Conservation (phyloP, 2,888 invertebrate genomes). For the Agrotis clavis region DNA sequence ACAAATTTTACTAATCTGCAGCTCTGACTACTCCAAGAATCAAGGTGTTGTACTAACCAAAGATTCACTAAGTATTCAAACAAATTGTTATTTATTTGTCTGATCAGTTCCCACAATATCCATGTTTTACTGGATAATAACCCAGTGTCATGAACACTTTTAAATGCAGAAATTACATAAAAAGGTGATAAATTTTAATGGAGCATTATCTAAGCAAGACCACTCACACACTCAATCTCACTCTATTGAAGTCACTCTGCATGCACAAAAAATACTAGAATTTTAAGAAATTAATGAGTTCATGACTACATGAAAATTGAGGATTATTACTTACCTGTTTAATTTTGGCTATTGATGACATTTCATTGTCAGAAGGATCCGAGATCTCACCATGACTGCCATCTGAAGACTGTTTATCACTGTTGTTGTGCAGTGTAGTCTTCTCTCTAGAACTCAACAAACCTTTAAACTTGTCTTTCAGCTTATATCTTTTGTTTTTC, state of each 20-base stretch:
- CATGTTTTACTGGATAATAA: no score
- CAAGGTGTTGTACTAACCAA: background rate
- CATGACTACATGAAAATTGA: background rate
- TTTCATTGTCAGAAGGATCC: conserved; percentile 68
- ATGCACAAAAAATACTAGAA: background rate
- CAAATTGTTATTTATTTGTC: background rate
- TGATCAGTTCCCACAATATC: background rate
- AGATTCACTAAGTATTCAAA: background rate
- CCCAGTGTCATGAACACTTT: no score
- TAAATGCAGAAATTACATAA: no score
- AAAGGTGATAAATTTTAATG: background rate
- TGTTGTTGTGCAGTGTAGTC: conserved; percentile 23
- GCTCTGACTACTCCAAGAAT: no score
- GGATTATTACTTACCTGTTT: conserved; percentile 79
- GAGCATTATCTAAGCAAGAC: no score
- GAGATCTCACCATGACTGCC: conserved; percentile 50
- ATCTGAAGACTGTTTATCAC: conserved; percentile 47
- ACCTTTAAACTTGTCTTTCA: conserved; percentile 82
- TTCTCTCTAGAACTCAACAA: conserved; percentile 73
- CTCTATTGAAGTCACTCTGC: background rate
- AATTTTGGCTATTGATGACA: conserved; percentile 75
- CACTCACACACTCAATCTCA: no score
- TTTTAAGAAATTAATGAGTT: background rate
- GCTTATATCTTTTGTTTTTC: conserved; percentile 78
- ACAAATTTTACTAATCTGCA: background rate